These are phyloP conservation scores for Cotesia vestalis DNA, from an alignment of 1,140 invertebrate species.

Conservation along the genomic window DNA sequence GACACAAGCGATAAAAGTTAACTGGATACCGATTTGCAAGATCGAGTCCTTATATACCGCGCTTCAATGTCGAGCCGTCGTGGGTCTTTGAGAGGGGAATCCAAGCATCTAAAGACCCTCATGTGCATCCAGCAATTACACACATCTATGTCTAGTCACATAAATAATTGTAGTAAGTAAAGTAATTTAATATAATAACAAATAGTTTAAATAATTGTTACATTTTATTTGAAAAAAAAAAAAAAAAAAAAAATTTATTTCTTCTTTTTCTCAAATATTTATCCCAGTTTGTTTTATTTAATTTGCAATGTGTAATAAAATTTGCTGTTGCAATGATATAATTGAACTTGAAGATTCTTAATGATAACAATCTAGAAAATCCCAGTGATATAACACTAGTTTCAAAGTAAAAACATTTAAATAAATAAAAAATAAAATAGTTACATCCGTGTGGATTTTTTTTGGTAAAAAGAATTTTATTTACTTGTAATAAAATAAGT, in stretches of 20 bases:
- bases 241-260: too few relatives aligned
- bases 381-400: slow-evolving; percentile 11
- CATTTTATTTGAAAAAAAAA: too few relatives aligned
- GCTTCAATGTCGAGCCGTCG: slow-evolving; percentile 32
- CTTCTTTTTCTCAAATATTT: too few relatives aligned
- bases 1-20: not conserved
- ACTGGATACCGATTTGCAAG: slow-evolving; percentile 26
- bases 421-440: too few relatives aligned
- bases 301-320: too few relatives aligned
- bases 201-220: too few relatives aligned
- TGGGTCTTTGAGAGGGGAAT: slow-evolving; percentile 31
- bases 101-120: slow-evolving; percentile 11
- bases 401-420: not conserved
- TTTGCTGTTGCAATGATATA: not conserved
- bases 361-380: slow-evolving; percentile 15
- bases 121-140: slow-evolving; percentile 19
- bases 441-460: too few relatives aligned
- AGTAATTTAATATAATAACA: too few relatives aligned
- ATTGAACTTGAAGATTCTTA: not conserved
- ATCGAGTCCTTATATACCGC: slow-evolving; percentile 35
- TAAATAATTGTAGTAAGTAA: too few relatives aligned
- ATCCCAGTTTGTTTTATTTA: too few relatives aligned
- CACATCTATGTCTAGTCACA: not conserved
- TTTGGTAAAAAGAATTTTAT: too few relatives aligned
- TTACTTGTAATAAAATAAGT: too few relatives aligned